Conservation (phyloP, 2,797 vertebrate genomes). For the Chelidonichthys spinosus region DNA sequence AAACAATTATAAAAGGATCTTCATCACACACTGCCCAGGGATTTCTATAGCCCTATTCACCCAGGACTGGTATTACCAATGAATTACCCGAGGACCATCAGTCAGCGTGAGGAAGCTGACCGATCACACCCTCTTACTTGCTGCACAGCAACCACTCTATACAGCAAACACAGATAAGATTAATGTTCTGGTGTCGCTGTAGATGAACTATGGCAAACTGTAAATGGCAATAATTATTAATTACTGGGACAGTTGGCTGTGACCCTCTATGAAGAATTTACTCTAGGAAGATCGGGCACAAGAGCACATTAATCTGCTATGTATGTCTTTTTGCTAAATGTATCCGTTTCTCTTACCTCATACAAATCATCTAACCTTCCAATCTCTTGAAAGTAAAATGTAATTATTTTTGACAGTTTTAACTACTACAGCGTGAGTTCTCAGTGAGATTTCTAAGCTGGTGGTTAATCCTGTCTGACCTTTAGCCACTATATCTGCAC, state of each 20-base stretch:
- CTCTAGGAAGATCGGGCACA: neutral
- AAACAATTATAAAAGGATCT: no score
- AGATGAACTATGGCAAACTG: constrained; percentile 26
- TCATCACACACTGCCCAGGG: no score
- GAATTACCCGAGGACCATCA: neutral
- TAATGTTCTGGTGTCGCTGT: constrained; percentile 24
- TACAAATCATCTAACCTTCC: neutral
- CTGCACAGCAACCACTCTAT: constrained; percentile 57
- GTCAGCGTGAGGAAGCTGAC: constrained; percentile 7
- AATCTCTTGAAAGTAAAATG: neutral
- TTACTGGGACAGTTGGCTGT: constrained; percentile 1
- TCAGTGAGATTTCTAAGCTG: neutral
- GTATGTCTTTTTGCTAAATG: neutral
- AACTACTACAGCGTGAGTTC: neutral
- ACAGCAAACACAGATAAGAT: constrained; percentile 47
- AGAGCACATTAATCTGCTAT: neutral
- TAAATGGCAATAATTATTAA: constrained; percentile 24
- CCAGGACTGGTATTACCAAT: neutral
- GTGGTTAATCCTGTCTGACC: constrained; percentile 4
- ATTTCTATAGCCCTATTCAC: neutral
- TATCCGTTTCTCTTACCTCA: neutral
- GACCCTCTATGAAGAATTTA: neutral
- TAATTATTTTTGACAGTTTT: neutral
- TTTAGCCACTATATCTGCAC: neutral
- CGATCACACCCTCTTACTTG: constrained; percentile 1